A percentile compares a stretch with the other conserved stretches of the same genome.
These are phyloP conservation scores for Clostera curtula DNA, from an alignment of 2,888 invertebrate genomes.

Conservation along the genomic window DNA sequence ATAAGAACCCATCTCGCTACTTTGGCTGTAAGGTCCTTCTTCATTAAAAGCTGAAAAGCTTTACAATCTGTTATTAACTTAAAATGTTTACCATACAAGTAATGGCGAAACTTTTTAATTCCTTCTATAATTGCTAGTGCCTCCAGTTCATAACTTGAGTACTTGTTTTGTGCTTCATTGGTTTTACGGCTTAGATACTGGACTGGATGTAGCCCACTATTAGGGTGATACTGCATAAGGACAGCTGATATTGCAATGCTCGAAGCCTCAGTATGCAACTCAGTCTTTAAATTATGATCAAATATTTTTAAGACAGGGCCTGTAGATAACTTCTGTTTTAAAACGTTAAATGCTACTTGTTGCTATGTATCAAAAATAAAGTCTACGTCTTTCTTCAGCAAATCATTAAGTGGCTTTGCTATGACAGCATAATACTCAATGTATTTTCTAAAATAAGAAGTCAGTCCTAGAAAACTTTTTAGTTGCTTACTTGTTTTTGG, in stretches of 20 bases:
- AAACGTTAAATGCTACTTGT: constrained; percentile 4
- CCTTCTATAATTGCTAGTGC: constrained; percentile 18
- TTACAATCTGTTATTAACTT: constrained; percentile 23
- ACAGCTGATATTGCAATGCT: constrained; percentile 10
- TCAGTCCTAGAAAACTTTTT: constrained; percentile 17
- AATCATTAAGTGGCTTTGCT: background rate
- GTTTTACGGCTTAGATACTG: constrained; percentile 17
- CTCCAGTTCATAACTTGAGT: constrained; percentile 23
- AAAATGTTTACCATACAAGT: constrained; percentile 19
- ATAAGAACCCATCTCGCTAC: constrained; percentile 17
- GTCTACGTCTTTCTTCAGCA: background rate
- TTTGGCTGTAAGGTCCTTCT: constrained; percentile 17
- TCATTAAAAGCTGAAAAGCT: constrained; percentile 18
- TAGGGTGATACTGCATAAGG: constrained; percentile 12
- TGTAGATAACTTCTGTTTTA: constrained; percentile 9
- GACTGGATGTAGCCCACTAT: constrained; percentile 11
- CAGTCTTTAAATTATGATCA: constrained; percentile 8
- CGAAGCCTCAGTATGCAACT: constrained; percentile 20
- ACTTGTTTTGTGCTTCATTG: constrained; percentile 12
- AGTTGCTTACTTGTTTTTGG: constrained; percentile 15
- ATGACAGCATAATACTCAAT: background rate
- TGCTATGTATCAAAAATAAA: background rate
- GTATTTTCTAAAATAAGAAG: constrained; percentile 12
- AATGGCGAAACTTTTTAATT: constrained; percentile 20
- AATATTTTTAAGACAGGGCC: constrained; percentile 18